These are phyloP conservation scores for Latheticus oryzae DNA, from an alignment of 2,888 invertebrate genomes.

Conservation along the genomic window DNA sequence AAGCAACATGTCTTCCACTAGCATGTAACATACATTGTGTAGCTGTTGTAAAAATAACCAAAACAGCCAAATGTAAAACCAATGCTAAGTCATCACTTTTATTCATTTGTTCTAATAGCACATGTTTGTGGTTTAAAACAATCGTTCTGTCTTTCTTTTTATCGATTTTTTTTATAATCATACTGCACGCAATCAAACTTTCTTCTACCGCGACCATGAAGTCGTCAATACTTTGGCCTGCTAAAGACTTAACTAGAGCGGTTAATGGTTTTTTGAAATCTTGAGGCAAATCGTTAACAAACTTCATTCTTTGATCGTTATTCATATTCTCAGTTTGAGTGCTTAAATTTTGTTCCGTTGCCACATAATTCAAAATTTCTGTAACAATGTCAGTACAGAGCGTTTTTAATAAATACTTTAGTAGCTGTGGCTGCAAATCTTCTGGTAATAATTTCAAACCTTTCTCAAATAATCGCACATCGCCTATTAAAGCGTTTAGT, in stretches of 20 bases:
- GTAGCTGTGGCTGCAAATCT: constrained; percentile 75
- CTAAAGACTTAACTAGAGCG: constrained; percentile 76
- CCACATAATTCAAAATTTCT: constrained; percentile 82
- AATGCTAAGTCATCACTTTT: constrained; percentile 81
- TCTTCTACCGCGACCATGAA: constrained; percentile 82
- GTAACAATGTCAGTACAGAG: constrained; percentile 85
- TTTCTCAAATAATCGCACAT: constrained; percentile 84
- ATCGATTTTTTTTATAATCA: constrained; percentile 88
- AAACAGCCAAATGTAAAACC: constrained; percentile 79
- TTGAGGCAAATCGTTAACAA: constrained; percentile 75
- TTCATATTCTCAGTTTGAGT: constrained; percentile 72
- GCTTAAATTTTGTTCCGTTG: constrained; percentile 77
- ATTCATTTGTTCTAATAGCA: constrained; percentile 81
- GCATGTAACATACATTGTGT: constrained; percentile 90
- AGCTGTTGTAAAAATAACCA: constrained; percentile 83
- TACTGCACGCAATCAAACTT: constrained; percentile 77
- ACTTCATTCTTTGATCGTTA: constrained; percentile 77
- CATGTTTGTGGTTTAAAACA: constrained; percentile 83
- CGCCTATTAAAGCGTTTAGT: constrained; percentile 79
- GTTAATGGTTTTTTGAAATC: constrained; percentile 76
- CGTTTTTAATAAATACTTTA: constrained; percentile 87
- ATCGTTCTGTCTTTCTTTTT: constrained; percentile 87
- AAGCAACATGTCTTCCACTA: constrained; percentile 92
- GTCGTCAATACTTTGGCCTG: constrained; percentile 79
- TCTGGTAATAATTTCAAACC: constrained; percentile 75